These are phyloP conservation scores for Seriola rivoliana DNA, from an alignment of 2,113 vertebrate genomes.

Conservation along the genomic window DNA sequence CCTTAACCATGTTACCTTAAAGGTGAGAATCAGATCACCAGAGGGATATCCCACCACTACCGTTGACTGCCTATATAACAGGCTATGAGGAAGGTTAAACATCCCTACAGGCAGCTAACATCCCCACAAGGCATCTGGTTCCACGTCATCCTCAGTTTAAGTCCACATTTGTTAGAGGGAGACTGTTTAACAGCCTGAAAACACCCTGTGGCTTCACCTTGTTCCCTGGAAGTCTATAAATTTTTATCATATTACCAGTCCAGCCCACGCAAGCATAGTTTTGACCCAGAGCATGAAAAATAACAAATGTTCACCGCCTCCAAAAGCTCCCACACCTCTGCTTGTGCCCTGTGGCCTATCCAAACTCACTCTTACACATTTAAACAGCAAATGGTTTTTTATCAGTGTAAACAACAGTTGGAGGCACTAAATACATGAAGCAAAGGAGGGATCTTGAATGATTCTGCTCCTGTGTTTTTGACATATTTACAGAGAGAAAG, in stretches of 20 bases:
- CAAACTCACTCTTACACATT: constrained; percentile 59
- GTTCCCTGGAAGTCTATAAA: constrained; percentile 40
- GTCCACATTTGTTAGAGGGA: not conserved
- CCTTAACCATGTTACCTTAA: constrained; percentile 21
- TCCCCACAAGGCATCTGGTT: not conserved
- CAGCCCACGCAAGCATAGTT: constrained; percentile 64
- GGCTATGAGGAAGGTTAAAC: not conserved
- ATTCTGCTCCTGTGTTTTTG: constrained; percentile 33
- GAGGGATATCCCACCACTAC: not conserved
- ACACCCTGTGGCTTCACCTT: constrained; percentile 33
- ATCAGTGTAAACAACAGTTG: constrained; percentile 62
- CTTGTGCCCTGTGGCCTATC: constrained; percentile 54
- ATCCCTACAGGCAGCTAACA: constrained; percentile 3
- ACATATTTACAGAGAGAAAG: constrained; percentile 27
- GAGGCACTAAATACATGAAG: constrained; percentile 43
- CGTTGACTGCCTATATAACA: not conserved
- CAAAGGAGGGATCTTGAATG: constrained; percentile 29
- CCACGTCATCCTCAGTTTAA: constrained; percentile 7
- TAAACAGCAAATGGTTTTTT: constrained; percentile 57
- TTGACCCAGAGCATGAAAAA: constrained; percentile 63
- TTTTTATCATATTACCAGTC: constrained; percentile 47
- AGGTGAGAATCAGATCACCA: constrained; percentile 39
- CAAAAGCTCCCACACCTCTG: constrained; percentile 70
- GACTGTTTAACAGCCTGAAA: constrained; percentile 16
- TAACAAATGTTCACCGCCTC: constrained; percentile 65